Evolutionary conservation across 2,797 vertebrate genomes (phyloP).

Genomic region (Xenentodon cancila): DNA sequence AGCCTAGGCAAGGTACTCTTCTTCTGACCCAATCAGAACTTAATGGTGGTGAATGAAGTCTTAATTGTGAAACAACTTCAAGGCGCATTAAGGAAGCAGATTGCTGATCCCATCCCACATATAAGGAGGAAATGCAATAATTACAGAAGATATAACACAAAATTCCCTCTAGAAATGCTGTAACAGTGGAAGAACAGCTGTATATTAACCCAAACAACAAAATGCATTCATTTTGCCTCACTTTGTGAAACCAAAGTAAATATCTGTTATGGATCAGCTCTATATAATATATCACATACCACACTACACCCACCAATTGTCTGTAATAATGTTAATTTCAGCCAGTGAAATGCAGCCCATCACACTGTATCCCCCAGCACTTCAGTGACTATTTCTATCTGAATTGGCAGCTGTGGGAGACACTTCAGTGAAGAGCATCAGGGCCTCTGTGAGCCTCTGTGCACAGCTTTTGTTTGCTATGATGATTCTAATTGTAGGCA

Average conservation of each 20-base stretch:
- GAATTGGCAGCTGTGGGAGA: slow-evolving; percentile 70
- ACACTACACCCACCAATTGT: slow-evolving; percentile 39
- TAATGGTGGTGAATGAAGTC: no score
- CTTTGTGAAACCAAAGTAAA: slow-evolving; percentile 37
- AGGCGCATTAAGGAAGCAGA: no score
- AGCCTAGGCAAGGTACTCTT: background rate
- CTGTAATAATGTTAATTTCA: slow-evolving; percentile 37
- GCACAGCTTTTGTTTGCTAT: slow-evolving; percentile 72
- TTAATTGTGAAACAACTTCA: no score
- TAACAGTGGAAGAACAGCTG: slow-evolving; percentile 16
- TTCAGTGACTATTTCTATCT: slow-evolving; percentile 68
- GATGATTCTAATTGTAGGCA: slow-evolving; percentile 76
- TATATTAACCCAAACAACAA: background rate
- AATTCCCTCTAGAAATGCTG: slow-evolving; percentile 11
- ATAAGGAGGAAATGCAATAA: no score
- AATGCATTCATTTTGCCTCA: slow-evolving; percentile 9
- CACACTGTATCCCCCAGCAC: slow-evolving; percentile 38
- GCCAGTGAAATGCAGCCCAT: slow-evolving; percentile 43
- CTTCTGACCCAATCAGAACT: no score
- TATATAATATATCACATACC: slow-evolving; percentile 21
- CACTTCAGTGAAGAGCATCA: slow-evolving; percentile 68
- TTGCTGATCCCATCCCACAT: no score
- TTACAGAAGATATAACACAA: slow-evolving; percentile 27
- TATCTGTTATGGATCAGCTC: slow-evolving; percentile 31
- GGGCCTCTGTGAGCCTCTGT: slow-evolving; percentile 55